Conservation (phyloP, 2,888 invertebrate species). For the Rhagonycha lutea region DNA sequence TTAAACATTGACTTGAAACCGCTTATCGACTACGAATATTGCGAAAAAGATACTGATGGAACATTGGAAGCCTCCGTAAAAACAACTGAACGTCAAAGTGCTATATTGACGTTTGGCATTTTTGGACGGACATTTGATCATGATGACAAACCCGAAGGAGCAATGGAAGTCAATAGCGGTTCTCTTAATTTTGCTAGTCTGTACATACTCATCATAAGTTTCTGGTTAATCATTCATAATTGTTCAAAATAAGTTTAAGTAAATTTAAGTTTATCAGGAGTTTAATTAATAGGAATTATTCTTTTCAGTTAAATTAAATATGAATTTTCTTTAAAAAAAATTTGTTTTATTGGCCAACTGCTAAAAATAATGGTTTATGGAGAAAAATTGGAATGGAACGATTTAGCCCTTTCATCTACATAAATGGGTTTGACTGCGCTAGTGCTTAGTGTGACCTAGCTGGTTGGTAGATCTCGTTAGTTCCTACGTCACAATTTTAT, state of each 20-base stretch:
- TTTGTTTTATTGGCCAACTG: not conserved
- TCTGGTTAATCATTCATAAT: not conserved
- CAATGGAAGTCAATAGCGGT: not conserved
- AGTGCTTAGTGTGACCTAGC: no score
- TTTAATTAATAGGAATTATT: not conserved
- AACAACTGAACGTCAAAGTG: slow-evolving; percentile 23
- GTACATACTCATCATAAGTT: not conserved
- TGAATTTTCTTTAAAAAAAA: not conserved
- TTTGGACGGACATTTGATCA: slow-evolving; percentile 33
- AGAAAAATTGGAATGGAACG: not conserved
- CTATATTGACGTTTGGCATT: slow-evolving; percentile 37
- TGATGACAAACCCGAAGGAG: slow-evolving; percentile 25
- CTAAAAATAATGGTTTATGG: no score
- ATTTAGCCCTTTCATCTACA: no score
- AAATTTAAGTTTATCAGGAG: not conserved
- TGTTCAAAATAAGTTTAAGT: not conserved
- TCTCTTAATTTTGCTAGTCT: not conserved
- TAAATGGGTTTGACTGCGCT: no score
- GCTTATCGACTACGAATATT: slow-evolving; percentile 33
- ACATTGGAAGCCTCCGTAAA: slow-evolving; percentile 29
- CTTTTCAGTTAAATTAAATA: not conserved
- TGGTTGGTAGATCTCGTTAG: no score
- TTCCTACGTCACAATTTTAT: no score
- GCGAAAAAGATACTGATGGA: slow-evolving; percentile 24
- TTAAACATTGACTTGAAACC: slow-evolving; percentile 33